Base-by-base conservation (phyloP, 2,113 vertebrate species). In the Mesitornis unicolor region DNA sequence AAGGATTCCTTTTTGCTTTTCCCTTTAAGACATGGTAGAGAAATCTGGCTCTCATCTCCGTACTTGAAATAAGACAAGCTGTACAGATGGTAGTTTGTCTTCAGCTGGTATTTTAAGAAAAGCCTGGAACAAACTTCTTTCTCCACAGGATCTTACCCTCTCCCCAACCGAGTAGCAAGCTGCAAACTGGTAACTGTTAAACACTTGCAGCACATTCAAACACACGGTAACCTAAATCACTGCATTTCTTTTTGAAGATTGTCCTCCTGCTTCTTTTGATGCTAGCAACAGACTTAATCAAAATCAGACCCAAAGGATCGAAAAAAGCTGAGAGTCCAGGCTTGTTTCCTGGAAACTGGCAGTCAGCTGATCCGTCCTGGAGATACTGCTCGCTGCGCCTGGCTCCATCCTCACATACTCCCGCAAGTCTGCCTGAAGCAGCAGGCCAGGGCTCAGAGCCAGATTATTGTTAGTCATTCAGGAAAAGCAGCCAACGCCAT, bases 51-150 rank as follows among this genome's bases (percentile, higher is more conserved):
- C 73, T 84, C 69, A 51, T 89, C 80, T 93, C 93, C 50, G 40
- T 90, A 68, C 90, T 81, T 78, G 86, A 92, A 96, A 95, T 84
- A 89, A 96, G 88, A 89, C 95, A 90, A 95, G 19, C 48, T 92
- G 83, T 84, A 89, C 93, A 95, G 95, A 96, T 95, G 95, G 96
- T 84, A 73, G 88, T 96, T 94, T 96, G 88, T 87, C 65, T 95
- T 94, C 93, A 94, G 92, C 50, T 92, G 93, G 51, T 96, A 96
- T 96, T 96, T 96, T 94, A 96, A 96, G 93, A 96, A 96, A 91
- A 87, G 83, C 83, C 87, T 90, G 81, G 84, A 91, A 93, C 84
- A 95, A 95, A 56, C 57, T 90, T 65, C 81, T 76, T 94, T 95
- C 77, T 84, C 59, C 71, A 63, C 95, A 94, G 88, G 83, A 81